These are phyloP conservation scores for Ivindomyrus marchei DNA, from an alignment of 2,113 vertebrate species.

Conservation along the genomic window DNA sequence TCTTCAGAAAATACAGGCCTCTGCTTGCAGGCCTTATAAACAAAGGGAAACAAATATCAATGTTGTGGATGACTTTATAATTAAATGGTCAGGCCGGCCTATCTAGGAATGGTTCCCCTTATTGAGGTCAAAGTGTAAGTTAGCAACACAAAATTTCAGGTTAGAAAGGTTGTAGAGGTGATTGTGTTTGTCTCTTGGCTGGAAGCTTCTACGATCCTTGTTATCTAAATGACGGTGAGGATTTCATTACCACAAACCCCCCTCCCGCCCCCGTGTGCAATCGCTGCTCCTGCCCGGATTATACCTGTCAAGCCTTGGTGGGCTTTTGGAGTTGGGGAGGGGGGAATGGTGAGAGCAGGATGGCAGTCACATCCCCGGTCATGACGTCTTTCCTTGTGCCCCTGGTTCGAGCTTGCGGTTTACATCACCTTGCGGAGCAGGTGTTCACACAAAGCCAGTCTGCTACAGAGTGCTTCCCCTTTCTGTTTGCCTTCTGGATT, in stretches of 20 bases:
- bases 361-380: neutral
- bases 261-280: neutral
- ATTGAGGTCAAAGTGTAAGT: neutral
- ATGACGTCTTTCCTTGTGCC: neutral
- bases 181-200: neutral
- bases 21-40: neutral
- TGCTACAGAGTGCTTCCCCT: neutral
- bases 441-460: slow-evolving; percentile 11
- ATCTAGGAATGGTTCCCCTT: neutral
- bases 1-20: neutral
- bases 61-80: neutral
- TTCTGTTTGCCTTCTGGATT: neutral
- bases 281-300: neutral
- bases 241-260: neutral
- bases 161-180: too few species aligned
- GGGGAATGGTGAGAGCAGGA: neutral
- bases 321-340: neutral
- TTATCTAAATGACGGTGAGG: neutral
- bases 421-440: slow-evolving; percentile 18
- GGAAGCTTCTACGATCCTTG: neutral
- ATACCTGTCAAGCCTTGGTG: neutral
- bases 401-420: neutral
- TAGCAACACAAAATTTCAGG: neutral
- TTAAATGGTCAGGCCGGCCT: neutral
- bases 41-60: neutral